These are phyloP conservation scores for Agonopterix arenella DNA, from an alignment of 2,888 invertebrate genomes.

Conservation along the genomic window DNA sequence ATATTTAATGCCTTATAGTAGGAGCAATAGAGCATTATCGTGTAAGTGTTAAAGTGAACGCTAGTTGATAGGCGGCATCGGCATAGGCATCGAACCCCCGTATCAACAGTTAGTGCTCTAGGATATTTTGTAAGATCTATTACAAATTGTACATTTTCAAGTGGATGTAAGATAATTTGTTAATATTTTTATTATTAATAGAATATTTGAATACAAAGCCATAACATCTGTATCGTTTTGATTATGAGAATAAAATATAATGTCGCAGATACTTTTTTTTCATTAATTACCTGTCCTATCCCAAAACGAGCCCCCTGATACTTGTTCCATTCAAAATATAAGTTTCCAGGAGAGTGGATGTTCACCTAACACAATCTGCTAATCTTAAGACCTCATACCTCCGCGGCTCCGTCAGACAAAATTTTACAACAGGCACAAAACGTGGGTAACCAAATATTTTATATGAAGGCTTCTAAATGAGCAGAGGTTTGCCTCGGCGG, in stretches of 20 bases:
- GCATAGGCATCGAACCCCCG: constrained; percentile 12
- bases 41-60: constrained; percentile 49
- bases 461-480: no score
- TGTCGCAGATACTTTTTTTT: constrained; percentile 31
- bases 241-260: constrained; percentile 71
- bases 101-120: constrained; percentile 46
- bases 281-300: not conserved
- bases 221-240: constrained; percentile 76
- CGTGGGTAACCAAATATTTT: no score
- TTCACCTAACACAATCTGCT: no score
- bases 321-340: no score
- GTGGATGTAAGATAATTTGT: constrained; percentile 76
- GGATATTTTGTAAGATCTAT: constrained; percentile 69
- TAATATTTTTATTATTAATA: constrained; percentile 74
- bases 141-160: constrained; percentile 74
- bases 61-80: constrained; percentile 27
- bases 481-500: no score
- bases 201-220: constrained; percentile 74
- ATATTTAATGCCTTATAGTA: constrained; percentile 50
- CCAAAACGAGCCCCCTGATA: no score
- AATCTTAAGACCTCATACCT: no score
- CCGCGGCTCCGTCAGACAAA: no score
- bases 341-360: no score
- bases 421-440: no score
- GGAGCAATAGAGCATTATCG: constrained; percentile 45